phyloP scores from a whole-genome alignment of 2,113 vertebrate species.

The Ageneiosus marmoratus region DNA sequence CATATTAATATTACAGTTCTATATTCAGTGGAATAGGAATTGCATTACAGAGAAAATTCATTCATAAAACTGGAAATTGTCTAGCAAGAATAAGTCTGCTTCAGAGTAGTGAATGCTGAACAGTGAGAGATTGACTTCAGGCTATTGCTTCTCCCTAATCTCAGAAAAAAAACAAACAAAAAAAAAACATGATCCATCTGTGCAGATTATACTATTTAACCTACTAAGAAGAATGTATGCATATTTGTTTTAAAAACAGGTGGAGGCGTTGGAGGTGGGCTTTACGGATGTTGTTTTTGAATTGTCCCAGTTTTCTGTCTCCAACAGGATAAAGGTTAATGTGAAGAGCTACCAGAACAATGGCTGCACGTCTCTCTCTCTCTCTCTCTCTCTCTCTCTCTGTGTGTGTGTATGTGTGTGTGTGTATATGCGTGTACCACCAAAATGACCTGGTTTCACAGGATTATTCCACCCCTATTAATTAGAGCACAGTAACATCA shows the following conservation, averaged over 20 bases:
- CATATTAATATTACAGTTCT: not conserved
- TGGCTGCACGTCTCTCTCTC: slow-evolving; percentile 7
- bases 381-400: not conserved
- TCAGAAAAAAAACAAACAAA: not conserved
- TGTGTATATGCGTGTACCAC: not conserved
- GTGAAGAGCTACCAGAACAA: slow-evolving; percentile 29
- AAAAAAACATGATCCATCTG: not conserved
- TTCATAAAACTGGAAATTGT: not conserved
- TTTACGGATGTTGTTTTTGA: not conserved
- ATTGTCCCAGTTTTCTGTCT: slow-evolving; percentile 29
- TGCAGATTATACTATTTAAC: not conserved
- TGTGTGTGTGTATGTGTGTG: slow-evolving; percentile 6
- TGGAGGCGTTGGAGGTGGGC: not conserved
- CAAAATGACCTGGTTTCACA: slow-evolving; percentile 31
- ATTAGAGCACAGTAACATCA: slow-evolving; percentile 11
- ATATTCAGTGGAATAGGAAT: not conserved
- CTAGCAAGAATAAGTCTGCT: slow-evolving; percentile 6
- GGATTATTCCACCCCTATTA: not conserved
- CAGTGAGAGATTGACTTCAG: not conserved
- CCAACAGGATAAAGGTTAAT: slow-evolving; percentile 38
- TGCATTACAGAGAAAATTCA: not conserved
- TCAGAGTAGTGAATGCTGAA: slow-evolving; percentile 9
- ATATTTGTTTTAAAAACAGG: not conserved
- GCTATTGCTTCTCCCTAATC: not conserved
- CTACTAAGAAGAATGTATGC: not conserved